phyloP scores from a whole-genome alignment of 2,113 vertebrate species.

The Hiodon alosoides region DNA sequence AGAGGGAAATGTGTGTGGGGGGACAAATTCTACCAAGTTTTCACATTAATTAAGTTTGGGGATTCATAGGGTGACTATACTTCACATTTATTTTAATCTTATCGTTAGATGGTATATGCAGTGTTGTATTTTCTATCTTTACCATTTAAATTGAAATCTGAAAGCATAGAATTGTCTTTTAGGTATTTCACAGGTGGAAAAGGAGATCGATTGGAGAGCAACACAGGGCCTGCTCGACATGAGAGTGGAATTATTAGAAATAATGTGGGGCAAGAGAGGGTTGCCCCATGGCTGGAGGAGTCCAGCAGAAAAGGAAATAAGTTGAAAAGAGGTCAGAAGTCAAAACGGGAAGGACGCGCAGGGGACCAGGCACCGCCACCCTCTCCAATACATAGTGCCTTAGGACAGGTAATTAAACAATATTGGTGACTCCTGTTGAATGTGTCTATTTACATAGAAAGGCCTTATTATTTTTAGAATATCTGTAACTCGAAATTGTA shows the following conservation, averaged over 20 bases:
- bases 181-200: conserved; percentile 9
- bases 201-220: conserved; percentile 7
- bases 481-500: background rate
- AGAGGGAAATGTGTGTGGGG: too few relatives aligned
- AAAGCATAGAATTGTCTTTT: conserved; percentile 9
- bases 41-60: background rate
- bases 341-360: conserved; percentile 17
- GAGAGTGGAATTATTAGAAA: conserved; percentile 27
- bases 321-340: conserved; percentile 25
- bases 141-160: background rate
- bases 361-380: conserved; percentile 29
- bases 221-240: conserved; percentile 9
- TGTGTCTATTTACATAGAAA: background rate
- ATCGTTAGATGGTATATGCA: too few relatives aligned
- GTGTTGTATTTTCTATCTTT: background rate
- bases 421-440: too few relatives aligned
- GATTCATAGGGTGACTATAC: background rate
- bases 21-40: too few relatives aligned
- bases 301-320: conserved; percentile 9
- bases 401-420: conserved; percentile 58
- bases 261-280: conserved; percentile 28
- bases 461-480: background rate
- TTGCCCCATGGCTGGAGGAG: conserved; percentile 16
- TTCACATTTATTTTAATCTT: background rate
- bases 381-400: conserved; percentile 54